Evolutionary conservation across 2,797 vertebrate genomes (phyloP).

Genomic region (Brotula barbata): DNA sequence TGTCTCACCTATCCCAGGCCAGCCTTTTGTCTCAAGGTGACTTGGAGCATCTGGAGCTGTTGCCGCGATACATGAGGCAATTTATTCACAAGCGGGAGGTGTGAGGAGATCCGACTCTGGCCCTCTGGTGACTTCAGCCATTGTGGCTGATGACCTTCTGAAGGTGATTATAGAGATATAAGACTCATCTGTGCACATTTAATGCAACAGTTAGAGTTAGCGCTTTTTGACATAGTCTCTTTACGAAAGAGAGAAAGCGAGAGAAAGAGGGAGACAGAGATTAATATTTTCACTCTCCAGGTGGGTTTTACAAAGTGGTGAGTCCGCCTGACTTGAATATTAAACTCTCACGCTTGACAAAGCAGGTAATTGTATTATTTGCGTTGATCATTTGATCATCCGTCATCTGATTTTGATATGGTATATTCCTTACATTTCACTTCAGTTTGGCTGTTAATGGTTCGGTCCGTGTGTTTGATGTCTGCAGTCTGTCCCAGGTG

Average conservation of each 20-base stretch:
- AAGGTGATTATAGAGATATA: constrained; percentile 46
- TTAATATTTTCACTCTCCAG: constrained; percentile 42
- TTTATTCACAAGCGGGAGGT: constrained; percentile 70
- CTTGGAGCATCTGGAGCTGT: constrained; percentile 75
- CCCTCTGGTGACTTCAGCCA: constrained; percentile 54
- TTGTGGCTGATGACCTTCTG: constrained; percentile 36
- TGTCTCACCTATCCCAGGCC: constrained; percentile 48
- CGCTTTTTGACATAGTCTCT: no score
- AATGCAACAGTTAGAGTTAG: no score
- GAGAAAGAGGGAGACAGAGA: constrained; percentile 27
- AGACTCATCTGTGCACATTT: constrained; percentile 2
- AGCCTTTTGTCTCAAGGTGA: constrained; percentile 80
- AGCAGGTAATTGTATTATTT: constrained; percentile 37
- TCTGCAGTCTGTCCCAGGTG: constrained; percentile 45
- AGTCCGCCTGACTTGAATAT: constrained; percentile 57
- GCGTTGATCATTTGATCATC: constrained; percentile 26
- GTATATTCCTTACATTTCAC: neutral
- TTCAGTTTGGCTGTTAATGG: constrained; percentile 14
- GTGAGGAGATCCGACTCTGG: constrained; percentile 58
- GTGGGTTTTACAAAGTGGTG: constrained; percentile 44
- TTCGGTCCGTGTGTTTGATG: constrained; percentile 11
- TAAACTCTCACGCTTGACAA: constrained; percentile 43
- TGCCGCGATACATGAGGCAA: constrained; percentile 65
- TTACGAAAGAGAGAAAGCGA: no score
- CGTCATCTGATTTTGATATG: constrained; percentile 4